phyloP scores from a whole-genome alignment of 64 coral and sea anemone genomes.

The Anthopleura sola region DNA sequence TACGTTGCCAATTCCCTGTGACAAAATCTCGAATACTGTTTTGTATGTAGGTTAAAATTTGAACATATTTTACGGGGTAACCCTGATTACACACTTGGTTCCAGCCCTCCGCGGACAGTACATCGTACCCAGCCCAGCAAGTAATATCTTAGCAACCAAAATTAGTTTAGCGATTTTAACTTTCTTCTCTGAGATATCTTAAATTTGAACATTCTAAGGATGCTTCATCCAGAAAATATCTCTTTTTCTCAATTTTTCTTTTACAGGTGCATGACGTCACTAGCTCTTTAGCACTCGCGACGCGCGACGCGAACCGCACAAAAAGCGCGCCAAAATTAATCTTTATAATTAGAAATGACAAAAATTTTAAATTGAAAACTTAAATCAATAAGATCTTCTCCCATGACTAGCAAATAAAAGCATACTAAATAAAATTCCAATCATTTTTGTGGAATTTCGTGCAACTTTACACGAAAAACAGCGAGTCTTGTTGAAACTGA shows the following conservation, averaged over 20 bases:
- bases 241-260: not conserved
- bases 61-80: too few species aligned
- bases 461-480: not conserved
- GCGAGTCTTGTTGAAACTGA: not conserved
- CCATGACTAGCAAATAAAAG: not conserved
- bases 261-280: not conserved
- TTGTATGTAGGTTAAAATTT: too few species aligned
- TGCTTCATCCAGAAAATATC: too few species aligned
- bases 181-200: too few species aligned
- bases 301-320: not conserved
- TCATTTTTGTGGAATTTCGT: not conserved
- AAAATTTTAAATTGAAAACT: not conserved
- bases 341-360: not conserved
- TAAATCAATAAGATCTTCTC: not conserved
- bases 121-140: too few species aligned
- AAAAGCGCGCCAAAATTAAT: constrained; percentile 19
- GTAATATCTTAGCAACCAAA: too few species aligned
- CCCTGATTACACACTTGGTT: too few species aligned
- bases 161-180: too few species aligned
- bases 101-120: too few species aligned
- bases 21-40: too few species aligned
- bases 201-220: too few species aligned
- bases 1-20: too few species aligned
- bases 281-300: not conserved
- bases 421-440: not conserved